Conservation (phyloP, 1,140 invertebrate species). For the Thrips palmi region DNA sequence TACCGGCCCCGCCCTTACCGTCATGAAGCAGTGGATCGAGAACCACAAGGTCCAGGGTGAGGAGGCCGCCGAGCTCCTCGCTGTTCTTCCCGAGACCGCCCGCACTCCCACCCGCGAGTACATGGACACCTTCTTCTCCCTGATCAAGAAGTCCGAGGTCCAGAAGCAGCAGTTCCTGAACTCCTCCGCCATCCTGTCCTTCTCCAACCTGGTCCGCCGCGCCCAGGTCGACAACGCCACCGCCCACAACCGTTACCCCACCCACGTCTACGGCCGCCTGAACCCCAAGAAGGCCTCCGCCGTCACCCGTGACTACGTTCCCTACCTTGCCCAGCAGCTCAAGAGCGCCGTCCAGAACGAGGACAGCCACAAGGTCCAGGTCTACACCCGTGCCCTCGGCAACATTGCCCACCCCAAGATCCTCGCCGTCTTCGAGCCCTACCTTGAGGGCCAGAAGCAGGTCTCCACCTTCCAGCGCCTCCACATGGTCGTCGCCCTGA, state of each 20-base stretch:
- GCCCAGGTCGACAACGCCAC: slow-evolving; percentile 33
- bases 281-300: slow-evolving; percentile 25
- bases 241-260: slow-evolving; percentile 36
- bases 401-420: slow-evolving; percentile 36
- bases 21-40: slow-evolving; percentile 37
- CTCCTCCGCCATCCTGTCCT: slow-evolving; percentile 30
- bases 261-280: slow-evolving; percentile 36
- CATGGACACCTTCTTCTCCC: slow-evolving; percentile 31
- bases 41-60: slow-evolving; percentile 27
- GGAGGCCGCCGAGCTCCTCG: slow-evolving; percentile 34
- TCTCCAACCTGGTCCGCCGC: slow-evolving; percentile 34
- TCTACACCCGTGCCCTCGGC: slow-evolving; percentile 40
- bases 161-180: slow-evolving; percentile 27
- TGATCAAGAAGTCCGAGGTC: slow-evolving; percentile 29
- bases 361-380: slow-evolving; percentile 32
- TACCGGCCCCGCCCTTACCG: slow-evolving; percentile 39
- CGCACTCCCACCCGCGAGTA: slow-evolving; percentile 40
- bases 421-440: slow-evolving; percentile 37
- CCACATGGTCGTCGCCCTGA: slow-evolving; percentile 35
- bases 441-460: slow-evolving; percentile 37
- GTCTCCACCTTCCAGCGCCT: slow-evolving; percentile 37
- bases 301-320: slow-evolving; percentile 34
- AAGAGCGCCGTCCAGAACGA: slow-evolving; percentile 27
- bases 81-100: slow-evolving; percentile 26
- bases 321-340: slow-evolving; percentile 31